Evolutionary conservation across 92 coral and sea anemone genomes (phyloP), one percentile per base, ranked within the genome.

Genomic region (Palythoa grandis): DNA sequence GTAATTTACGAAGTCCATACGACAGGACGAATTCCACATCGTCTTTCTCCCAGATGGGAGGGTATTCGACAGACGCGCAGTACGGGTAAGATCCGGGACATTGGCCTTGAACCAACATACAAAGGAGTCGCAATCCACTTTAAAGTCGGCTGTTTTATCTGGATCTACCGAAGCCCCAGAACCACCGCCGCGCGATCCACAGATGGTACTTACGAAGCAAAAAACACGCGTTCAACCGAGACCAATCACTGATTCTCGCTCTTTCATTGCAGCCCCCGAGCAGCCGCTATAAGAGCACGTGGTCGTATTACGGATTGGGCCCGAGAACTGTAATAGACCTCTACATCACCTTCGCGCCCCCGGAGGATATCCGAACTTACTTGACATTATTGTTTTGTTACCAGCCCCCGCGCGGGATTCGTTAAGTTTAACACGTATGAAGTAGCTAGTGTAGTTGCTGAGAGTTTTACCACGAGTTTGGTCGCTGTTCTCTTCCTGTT

Each of bases 181-280:
- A 13, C 78, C 87, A 3, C 90, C 89, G 9, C 95, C 89, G 4
- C 73, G 73, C 56, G 48, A 63, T 20, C 74, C 87, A 16, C 90
- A 92, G 54, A 77, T 83, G 16, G 79, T 86, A 47, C 86, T 91
- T 75, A 83, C 66, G 69, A 38, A 38, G 67, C 85, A 88, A 23
- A 86, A 79, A 56, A 77, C 89, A 65, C 92, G 91, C 50, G 79
- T 91, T 25, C 91, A 95, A 11, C 95, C 98, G 52, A 90, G 82
- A 54, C 95, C 95, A 5, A 90, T 94, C 84, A 83, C 90, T 19
- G 72, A 91, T 43, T 88, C 95, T 22, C 50, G 63, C 14, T 86
- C 89, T 37, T 24, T 94, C 16, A 68, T 90, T 77, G 91, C 91
- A 24, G 92, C 92, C 24, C 89, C 92, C 74, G 98, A 92, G n/a